Evolutionary conservation across 1,140 invertebrate genomes (phyloP).

Genomic region (Neodiprion pinetum): DNA sequence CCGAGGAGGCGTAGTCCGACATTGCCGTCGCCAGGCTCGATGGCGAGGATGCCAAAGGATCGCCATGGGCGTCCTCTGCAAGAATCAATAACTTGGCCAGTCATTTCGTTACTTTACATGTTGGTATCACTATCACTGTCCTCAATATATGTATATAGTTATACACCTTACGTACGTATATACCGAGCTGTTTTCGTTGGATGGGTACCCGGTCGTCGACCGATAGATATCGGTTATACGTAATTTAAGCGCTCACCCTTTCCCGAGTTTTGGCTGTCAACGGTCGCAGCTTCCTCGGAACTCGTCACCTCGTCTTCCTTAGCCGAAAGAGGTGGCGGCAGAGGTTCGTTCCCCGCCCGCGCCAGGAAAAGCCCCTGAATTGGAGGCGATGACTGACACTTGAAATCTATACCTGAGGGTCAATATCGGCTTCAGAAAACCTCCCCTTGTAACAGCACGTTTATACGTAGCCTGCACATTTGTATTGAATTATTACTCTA

Average conservation of each 20-base stretch:
- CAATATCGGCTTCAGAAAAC: neutral
- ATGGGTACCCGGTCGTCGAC: too few relatives aligned
- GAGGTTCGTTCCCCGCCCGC: constrained; percentile 43
- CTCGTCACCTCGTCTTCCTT: constrained; percentile 80
- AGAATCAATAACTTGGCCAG: neutral
- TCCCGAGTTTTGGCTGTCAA: constrained; percentile 33
- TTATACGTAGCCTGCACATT: too few relatives aligned
- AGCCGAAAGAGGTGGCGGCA: constrained; percentile 41
- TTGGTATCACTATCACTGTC: too few relatives aligned
- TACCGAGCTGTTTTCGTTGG: too few relatives aligned
- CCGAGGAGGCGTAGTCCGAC: constrained; percentile 44
- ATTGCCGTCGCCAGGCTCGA: constrained; percentile 40
- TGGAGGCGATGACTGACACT: neutral
- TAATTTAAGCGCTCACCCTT: constrained; percentile 5
- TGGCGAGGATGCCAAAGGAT: constrained; percentile 32
- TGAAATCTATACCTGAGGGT: constrained; percentile 2
- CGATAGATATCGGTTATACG: too few relatives aligned
- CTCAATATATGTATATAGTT: too few relatives aligned
- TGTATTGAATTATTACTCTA: too few relatives aligned
- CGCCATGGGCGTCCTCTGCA: constrained; percentile 39
- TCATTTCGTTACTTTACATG: too few relatives aligned
- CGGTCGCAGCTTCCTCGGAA: constrained; percentile 68
- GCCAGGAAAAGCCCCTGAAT: constrained; percentile 48
- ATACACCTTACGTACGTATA: too few relatives aligned
- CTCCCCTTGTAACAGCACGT: too few relatives aligned